Percentiles rank a stretch among this genome's conserved stretches.
Evolutionary conservation across 1,140 invertebrate genomes (phyloP).

Genomic region (Melipona quadrifasciata): DNA sequence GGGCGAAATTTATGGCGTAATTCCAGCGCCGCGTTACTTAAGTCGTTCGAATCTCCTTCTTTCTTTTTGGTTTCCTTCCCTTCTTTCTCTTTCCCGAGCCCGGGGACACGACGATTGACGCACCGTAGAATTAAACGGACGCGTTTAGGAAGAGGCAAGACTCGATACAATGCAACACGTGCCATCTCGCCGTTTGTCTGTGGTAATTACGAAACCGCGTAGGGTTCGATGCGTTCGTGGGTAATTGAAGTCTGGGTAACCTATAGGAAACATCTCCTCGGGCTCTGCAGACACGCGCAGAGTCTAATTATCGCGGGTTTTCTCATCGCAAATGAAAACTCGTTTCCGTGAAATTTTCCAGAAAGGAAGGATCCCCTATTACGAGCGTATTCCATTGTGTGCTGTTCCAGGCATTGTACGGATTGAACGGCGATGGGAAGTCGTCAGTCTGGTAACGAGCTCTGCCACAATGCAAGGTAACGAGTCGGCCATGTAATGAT

Average conservation of each 20-base stretch:
- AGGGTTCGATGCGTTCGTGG: too few relatives aligned
- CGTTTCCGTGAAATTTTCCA: too few relatives aligned
- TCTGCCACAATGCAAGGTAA: neutral
- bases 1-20: slow-evolving; percentile 62
- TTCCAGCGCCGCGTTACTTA: slow-evolving; percentile 45
- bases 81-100: too few relatives aligned
- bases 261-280: neutral
- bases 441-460: neutral
- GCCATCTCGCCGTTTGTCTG: too few relatives aligned
- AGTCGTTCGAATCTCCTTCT: neutral
- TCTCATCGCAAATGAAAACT: too few relatives aligned
- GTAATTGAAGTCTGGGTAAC: neutral
- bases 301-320: too few relatives aligned
- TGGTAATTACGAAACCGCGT: neutral
- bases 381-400: neutral
- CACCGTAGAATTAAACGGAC: slow-evolving; percentile 4
- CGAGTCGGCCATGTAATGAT: slow-evolving; percentile 4
- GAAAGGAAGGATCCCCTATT: neutral
- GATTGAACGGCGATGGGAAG: neutral
- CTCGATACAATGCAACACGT: too few relatives aligned
- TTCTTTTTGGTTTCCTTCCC: neutral
- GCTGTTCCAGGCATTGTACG: neutral
- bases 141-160: too few relatives aligned
- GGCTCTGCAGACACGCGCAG: too few relatives aligned
- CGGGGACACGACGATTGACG: neutral